Evolutionary conservation across 2,113 vertebrate species (phyloP), one percentile per base, ranked within the genome.

Genomic region (Hippocampus mohnikei): DNA sequence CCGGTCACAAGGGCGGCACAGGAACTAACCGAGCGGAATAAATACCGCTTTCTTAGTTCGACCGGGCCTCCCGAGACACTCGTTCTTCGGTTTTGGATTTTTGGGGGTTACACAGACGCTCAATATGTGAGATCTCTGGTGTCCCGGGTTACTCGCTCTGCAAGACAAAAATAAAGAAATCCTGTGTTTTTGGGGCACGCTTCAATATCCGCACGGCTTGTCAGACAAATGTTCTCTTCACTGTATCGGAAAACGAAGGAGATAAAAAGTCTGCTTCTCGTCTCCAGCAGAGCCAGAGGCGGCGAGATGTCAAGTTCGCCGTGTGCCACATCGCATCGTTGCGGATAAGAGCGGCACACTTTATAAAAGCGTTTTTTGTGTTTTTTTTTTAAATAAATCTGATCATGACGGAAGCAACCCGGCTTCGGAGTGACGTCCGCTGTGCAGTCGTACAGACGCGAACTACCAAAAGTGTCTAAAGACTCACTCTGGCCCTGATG

Each of bases 1-100:
- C 70, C 21, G 61, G 66, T 87, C 77, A 87, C 81, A 81, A 80
- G 84, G 60, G 61, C 37, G 11, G 8, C 11, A 4, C 66, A 73
- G 62, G 60, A 69, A 66, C 8, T 8, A 44, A 9, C 71, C 58
- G 70, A 72, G 72, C 66, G 40, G 48, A 69, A 83, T 80, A 69
- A 50, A 37, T 25, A 71, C 33, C 58, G 11, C 18, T n/a, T 66
- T 67, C 46, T 27, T 58, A 23, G 21, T 60, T 63, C 15, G 48
- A 61, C 21, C 42, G 23, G 23, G 7, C 7, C 12, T 20, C 65
- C 50, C 61, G 52, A 55, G 21, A 10, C 52, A 11, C 20, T 55
- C 7, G 5, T 23, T n/a, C 21, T 55, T 23, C 9, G 18, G 8
- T 55, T 55, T 11, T 8, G 52, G 23, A 21, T 4, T 9, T 53